Evolutionary conservation across 1,140 invertebrate genomes (phyloP).

Genomic region (Myzus persicae): DNA sequence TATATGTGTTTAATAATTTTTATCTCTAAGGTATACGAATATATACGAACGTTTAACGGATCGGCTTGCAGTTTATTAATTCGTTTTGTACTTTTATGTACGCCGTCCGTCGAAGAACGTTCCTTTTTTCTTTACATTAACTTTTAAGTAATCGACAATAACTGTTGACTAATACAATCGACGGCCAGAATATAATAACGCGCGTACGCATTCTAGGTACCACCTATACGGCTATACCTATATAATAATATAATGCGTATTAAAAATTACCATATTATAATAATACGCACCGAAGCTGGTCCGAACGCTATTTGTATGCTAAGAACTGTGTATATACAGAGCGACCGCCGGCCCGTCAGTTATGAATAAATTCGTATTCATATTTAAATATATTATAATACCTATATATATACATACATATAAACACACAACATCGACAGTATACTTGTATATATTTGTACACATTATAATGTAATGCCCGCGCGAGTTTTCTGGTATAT

Average conservation of each 20-base stretch:
- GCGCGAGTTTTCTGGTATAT: background rate
- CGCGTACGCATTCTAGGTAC: background rate
- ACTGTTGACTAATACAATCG: slow-evolving; percentile 5
- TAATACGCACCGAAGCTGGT: background rate
- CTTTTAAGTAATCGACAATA: background rate
- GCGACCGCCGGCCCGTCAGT: background rate
- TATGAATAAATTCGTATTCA: slow-evolving; percentile 33
- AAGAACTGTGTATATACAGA: slow-evolving; percentile 19
- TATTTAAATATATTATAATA: background rate
- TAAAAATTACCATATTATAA: slow-evolving; percentile 40
- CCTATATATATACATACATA: too few species aligned
- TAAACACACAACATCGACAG: background rate
- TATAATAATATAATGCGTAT: slow-evolving; percentile 27
- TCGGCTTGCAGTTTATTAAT: background rate
- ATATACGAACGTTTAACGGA: background rate
- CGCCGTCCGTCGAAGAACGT: background rate
- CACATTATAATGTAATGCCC: background rate
- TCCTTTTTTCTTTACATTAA: background rate
- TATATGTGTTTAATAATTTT: background rate
- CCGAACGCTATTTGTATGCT: slow-evolving; percentile 15
- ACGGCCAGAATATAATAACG: background rate
- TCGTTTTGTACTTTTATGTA: background rate
- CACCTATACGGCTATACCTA: background rate
- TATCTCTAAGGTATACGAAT: background rate
- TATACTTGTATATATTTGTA: background rate